Evolutionary conservation across 1,140 invertebrate genomes (phyloP).

Genomic region (Centruroides sculpturatus): DNA sequence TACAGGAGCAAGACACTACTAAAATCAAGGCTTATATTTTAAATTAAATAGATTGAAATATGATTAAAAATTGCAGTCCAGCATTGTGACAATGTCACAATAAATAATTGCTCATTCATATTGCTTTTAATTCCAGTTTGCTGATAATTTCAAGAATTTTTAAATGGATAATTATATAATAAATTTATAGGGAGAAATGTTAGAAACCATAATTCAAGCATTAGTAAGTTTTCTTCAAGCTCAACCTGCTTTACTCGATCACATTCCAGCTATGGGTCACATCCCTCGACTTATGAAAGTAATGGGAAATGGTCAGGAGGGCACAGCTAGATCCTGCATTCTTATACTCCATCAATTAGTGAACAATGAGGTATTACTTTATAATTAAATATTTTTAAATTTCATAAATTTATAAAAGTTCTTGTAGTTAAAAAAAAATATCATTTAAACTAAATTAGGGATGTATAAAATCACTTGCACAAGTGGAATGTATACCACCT

Average conservation of each 20-base stretch:
- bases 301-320: slow-evolving; percentile 30
- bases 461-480: slow-evolving; percentile 21
- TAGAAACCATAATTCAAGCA: slow-evolving; percentile 71
- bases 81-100: no score
- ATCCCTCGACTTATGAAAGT: slow-evolving; percentile 47
- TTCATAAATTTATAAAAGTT: not conserved
- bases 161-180: not conserved
- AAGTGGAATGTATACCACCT: slow-evolving; percentile 17
- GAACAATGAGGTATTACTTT: slow-evolving; percentile 51
- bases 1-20: no score
- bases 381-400: slow-evolving; percentile 3
- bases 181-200: slow-evolving; percentile 48
- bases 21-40: no score
- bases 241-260: slow-evolving; percentile 74
- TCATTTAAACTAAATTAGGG: not conserved
- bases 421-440: not conserved
- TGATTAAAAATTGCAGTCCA: no score
- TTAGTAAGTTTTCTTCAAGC: slow-evolving; percentile 65
- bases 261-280: slow-evolving; percentile 83
- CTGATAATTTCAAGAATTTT: no score
- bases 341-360: slow-evolving; percentile 73
- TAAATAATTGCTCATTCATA: no score
- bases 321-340: slow-evolving; percentile 53
- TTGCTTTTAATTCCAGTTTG: no score
- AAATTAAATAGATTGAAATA: no score